These are phyloP conservation scores for Notechis scutatus DNA, from an alignment of 2,113 vertebrate species.

Conservation along the genomic window DNA sequence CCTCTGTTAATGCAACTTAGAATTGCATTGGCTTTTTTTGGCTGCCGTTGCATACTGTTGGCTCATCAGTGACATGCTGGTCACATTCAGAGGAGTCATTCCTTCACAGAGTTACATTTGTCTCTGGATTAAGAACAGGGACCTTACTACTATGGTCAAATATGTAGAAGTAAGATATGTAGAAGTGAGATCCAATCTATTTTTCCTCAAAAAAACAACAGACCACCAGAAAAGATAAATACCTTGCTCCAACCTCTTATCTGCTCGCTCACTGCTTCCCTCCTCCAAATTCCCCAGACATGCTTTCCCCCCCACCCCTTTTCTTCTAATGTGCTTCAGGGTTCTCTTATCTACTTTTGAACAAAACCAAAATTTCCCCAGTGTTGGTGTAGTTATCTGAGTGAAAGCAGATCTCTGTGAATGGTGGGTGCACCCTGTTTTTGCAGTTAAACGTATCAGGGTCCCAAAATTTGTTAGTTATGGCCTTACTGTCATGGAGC, in stretches of 20 bases:
- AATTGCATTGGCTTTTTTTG: too few species aligned
- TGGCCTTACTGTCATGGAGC: background rate
- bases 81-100: background rate
- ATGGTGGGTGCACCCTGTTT: background rate
- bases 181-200: background rate
- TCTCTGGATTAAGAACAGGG: background rate
- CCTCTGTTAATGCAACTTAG: too few species aligned
- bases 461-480: background rate
- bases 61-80: background rate
- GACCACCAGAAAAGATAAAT: background rate
- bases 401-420: background rate
- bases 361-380: too few species aligned
- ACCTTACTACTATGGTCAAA: background rate
- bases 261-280: background rate
- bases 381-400: background rate
- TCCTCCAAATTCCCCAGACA: background rate
- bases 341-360: background rate
- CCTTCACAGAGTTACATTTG: background rate
- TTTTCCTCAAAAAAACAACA: background rate
- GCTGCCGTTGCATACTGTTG: too few species aligned
- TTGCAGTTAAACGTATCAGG: background rate
- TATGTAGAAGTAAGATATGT: background rate
- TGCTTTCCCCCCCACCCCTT: background rate
- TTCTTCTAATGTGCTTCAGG: background rate
- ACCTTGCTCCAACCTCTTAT: background rate